A percentile compares a stretch with the other conserved stretches of the same genome.
These are phyloP conservation scores for Sphaeridia pumilis DNA, from an alignment of 2,888 invertebrate species.

Conservation along the genomic window DNA sequence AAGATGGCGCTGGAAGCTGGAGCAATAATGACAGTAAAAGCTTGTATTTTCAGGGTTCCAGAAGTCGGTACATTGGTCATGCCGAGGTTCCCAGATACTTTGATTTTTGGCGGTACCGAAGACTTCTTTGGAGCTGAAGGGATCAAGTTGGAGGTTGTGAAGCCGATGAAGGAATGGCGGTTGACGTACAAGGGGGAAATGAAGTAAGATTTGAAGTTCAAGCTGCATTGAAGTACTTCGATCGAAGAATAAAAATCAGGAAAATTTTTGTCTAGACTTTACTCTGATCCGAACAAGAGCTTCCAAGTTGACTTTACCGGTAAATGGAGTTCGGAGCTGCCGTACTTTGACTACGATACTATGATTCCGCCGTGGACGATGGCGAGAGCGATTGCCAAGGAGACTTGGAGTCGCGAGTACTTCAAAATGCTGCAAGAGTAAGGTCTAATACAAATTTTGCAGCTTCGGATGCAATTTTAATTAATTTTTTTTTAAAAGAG, in stretches of 20 bases:
- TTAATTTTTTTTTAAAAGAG: conserved; percentile 43
- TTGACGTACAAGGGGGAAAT: conserved; percentile 57
- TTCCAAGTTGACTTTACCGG: conserved; percentile 52
- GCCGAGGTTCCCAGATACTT: conserved; percentile 58
- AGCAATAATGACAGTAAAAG: neutral
- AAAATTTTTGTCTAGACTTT: conserved; percentile 43
- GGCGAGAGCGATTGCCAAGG: conserved; percentile 60
- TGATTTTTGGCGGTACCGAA: conserved; percentile 48
- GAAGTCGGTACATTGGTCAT: conserved; percentile 56
- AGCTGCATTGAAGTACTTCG: too few species aligned
- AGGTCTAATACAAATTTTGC: conserved; percentile 33
- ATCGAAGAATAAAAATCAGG: neutral
- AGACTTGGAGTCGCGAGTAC: conserved; percentile 58
- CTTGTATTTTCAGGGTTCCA: conserved; percentile 44
- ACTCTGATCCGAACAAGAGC: conserved; percentile 37
- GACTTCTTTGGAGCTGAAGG: conserved; percentile 57
- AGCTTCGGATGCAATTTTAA: neutral
- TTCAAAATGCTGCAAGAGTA: conserved; percentile 55
- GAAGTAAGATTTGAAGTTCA: conserved; percentile 40
- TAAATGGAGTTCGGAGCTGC: conserved; percentile 46
- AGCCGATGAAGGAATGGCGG: conserved; percentile 63
- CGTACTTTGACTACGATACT: conserved; percentile 60
- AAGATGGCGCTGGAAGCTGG: neutral
- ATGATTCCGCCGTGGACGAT: conserved; percentile 54
- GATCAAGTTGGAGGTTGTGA: conserved; percentile 51